A percentile compares a stretch with the other conserved stretches of the same genome.
Evolutionary conservation across 2,888 invertebrate species (phyloP).

Genomic region (Epirrhoe tristata): DNA sequence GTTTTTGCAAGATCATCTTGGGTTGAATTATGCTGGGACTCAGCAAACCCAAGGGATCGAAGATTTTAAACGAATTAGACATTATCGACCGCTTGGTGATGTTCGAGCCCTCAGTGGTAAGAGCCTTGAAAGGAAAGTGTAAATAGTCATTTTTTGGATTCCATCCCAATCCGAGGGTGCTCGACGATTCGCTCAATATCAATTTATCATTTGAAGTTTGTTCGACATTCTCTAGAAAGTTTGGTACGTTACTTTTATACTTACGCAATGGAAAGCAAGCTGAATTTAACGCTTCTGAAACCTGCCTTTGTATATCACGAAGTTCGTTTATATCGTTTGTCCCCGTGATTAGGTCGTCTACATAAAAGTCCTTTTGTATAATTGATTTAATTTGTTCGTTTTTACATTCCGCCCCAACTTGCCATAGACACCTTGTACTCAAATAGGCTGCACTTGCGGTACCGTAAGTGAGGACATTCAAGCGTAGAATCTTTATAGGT

Average conservation of each 20-base stretch:
- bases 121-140: constrained; percentile 41
- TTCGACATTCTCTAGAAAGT: constrained; percentile 23
- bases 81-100: constrained; percentile 38
- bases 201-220: constrained; percentile 30
- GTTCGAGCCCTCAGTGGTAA: not conserved
- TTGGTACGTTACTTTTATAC: not conserved
- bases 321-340: constrained; percentile 27
- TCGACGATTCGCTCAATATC: constrained; percentile 41
- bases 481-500: constrained; percentile 35
- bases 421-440: constrained; percentile 47
- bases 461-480: constrained; percentile 57
- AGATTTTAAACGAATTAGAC: constrained; percentile 37
- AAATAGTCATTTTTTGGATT: constrained; percentile 28
- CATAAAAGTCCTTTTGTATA: constrained; percentile 46
- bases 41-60: constrained; percentile 38
- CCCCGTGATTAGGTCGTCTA: constrained; percentile 47
- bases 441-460: constrained; percentile 45
- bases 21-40: constrained; percentile 29
- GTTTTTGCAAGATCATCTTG: constrained; percentile 37
- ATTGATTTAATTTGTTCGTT: constrained; percentile 41
- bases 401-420: constrained; percentile 44
- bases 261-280: too few species aligned
- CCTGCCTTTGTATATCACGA: constrained; percentile 26
- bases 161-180: constrained; percentile 41
- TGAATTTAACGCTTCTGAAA: constrained; percentile 23